A percentile compares a stretch with the other conserved stretches of the same genome.
phyloP scores from a whole-genome alignment of 2,797 vertebrate species.

The Apodemus agrarius region DNA sequence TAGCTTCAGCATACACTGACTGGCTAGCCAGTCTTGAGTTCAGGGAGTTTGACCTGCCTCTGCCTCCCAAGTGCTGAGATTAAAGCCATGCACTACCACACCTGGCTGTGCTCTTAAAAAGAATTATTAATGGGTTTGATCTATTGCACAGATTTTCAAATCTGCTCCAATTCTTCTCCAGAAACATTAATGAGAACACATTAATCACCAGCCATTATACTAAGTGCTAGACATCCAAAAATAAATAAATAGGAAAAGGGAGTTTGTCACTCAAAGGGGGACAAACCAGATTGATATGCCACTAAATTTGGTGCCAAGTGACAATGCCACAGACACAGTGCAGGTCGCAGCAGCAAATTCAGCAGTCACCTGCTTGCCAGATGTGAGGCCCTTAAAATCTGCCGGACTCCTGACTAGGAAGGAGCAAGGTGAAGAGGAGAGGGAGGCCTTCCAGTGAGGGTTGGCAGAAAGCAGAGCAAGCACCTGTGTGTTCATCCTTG shows the following conservation, averaged over 20 bases:
- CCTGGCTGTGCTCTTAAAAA: background rate
- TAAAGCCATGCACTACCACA: too few species aligned
- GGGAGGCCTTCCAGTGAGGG: background rate
- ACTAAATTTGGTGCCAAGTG: background rate
- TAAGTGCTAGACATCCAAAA: slow-evolving; percentile 21
- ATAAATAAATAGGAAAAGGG: background rate
- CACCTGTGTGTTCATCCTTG: background rate
- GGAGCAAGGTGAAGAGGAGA: background rate
- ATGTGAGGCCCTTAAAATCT: background rate
- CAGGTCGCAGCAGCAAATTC: background rate
- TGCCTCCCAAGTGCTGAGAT: background rate
- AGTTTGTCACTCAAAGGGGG: background rate
- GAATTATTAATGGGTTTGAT: background rate
- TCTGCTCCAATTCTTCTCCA: background rate
- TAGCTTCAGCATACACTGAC: background rate
- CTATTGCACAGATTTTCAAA: slow-evolving; percentile 33
- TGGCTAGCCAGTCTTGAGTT: background rate
- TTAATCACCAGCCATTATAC: background rate
- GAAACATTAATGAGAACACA: slow-evolving; percentile 43
- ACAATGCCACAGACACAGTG: background rate
- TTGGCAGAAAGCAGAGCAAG: background rate
- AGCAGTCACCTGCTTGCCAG: background rate
- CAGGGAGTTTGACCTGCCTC: background rate
- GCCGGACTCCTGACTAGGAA: background rate
- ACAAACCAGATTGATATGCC: background rate